Percentiles rank a stretch among this genome's conserved stretches.
phyloP scores from a whole-genome alignment of 1,140 invertebrate genomes.

The Wiebesia pumilae region DNA sequence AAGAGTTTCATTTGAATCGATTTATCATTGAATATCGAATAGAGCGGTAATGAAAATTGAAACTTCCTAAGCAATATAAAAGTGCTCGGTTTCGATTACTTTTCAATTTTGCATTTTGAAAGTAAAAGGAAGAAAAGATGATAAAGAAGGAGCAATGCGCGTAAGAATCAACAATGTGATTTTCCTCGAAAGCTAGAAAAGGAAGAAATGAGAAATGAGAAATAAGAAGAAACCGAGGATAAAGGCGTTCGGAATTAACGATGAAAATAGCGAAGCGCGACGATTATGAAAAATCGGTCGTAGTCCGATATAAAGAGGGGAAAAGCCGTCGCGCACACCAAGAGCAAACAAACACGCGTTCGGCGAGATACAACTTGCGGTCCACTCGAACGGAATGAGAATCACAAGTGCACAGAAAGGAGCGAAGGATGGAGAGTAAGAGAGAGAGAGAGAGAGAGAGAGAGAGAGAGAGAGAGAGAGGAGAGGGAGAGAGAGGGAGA shows the following conservation, averaged over 20 bases:
- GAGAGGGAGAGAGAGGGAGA: not conserved
- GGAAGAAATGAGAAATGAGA: not conserved
- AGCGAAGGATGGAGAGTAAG: not conserved
- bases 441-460: not conserved
- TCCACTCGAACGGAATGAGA: not conserved
- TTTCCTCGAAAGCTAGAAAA: not conserved
- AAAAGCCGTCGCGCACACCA: not conserved
- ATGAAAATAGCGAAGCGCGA: not conserved
- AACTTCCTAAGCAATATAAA: no score
- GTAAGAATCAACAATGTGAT: not conserved
- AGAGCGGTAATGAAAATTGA: no score
- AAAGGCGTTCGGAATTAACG: not conserved
- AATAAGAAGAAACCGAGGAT: not conserved
- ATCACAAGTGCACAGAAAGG: not conserved
- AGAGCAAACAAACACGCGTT: constrained; percentile 4
- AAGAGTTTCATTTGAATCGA: no score
- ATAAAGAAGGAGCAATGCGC: no score
- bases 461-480: not conserved
- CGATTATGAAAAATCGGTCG: not conserved
- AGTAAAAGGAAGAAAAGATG: no score
- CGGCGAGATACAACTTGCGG: not conserved
- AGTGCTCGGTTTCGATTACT: no score
- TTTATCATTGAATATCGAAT: no score
- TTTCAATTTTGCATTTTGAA: no score
- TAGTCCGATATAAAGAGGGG: not conserved